phyloP scores from a whole-genome alignment of 2,797 vertebrate species.

The Bryconaethiops microstoma region DNA sequence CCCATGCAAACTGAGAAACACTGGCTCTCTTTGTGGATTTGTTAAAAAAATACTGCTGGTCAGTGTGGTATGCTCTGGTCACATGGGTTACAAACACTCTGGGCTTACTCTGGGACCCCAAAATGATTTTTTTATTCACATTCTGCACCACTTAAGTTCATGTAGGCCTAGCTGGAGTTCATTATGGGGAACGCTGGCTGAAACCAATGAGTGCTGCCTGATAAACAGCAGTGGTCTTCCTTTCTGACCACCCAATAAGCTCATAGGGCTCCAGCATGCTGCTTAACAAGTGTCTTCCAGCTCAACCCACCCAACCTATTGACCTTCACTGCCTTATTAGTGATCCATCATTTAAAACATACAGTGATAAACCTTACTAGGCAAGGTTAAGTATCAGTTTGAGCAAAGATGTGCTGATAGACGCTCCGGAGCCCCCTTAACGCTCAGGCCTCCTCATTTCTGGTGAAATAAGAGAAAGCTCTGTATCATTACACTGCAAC shows the following conservation, averaged over 20 bases:
- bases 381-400: conserved; percentile 18
- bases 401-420: conserved; percentile 43
- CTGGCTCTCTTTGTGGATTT: conserved; percentile 43
- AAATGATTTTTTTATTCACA: conserved; percentile 7
- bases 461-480: conserved; percentile 50
- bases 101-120: conserved; percentile 3
- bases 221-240: conserved; percentile 18
- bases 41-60: conserved; percentile 28
- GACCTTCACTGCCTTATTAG: conserved; percentile 25
- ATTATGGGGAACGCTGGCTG: not conserved
- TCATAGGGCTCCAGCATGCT: conserved; percentile 6
- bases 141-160: conserved; percentile 2
- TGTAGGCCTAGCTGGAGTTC: not conserved
- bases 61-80: conserved; percentile 23
- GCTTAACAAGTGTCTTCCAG: conserved; percentile 11
- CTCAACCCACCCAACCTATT: not conserved
- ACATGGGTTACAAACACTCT: conserved; percentile 36
- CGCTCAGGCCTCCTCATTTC: conserved; percentile 31
- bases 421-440: conserved; percentile 11
- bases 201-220: not conserved
- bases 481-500: conserved; percentile 47
- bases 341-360: conserved; percentile 21
- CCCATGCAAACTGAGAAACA: conserved; percentile 43
- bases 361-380: conserved; percentile 10
- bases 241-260: conserved; percentile 26